Conservation (phyloP, 2,797 vertebrate genomes). For the Pangasius krempfi region DNA sequence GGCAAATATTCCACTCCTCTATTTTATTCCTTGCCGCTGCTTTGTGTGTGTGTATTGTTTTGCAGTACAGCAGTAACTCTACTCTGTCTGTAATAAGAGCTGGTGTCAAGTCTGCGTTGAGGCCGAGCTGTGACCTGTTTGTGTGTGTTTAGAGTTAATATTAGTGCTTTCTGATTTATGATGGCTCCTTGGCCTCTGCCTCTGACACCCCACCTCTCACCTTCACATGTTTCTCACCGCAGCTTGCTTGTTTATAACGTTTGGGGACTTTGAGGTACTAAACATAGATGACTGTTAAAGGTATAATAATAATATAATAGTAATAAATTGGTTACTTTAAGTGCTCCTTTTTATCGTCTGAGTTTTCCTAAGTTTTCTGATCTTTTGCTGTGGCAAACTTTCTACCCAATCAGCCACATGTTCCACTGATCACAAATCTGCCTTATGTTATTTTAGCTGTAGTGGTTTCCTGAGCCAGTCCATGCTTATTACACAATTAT, state of each 20-base stretch:
- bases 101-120: slow-evolving; percentile 22
- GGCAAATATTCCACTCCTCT: slow-evolving; percentile 32
- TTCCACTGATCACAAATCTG: background rate
- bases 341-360: background rate
- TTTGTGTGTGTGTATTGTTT: slow-evolving; percentile 18
- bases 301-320: too few species aligned
- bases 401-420: background rate
- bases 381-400: background rate
- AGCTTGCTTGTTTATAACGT: slow-evolving; percentile 9
- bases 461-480: background rate
- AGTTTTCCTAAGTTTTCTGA: background rate
- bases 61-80: slow-evolving; percentile 41
- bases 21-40: background rate
- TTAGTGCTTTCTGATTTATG: slow-evolving; percentile 36
- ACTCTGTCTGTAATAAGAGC: slow-evolving; percentile 40
- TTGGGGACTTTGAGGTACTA: background rate
- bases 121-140: slow-evolving; percentile 22
- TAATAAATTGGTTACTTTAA: background rate
- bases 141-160: slow-evolving; percentile 10
- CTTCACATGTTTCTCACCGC: background rate
- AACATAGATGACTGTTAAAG: background rate
- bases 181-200: slow-evolving; percentile 6
- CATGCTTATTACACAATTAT: background rate
- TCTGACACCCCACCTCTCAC: slow-evolving; percentile 33
- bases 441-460: background rate